These are phyloP conservation scores for Halictus ligatus DNA, from an alignment of 2,888 invertebrate genomes.

Conservation along the genomic window DNA sequence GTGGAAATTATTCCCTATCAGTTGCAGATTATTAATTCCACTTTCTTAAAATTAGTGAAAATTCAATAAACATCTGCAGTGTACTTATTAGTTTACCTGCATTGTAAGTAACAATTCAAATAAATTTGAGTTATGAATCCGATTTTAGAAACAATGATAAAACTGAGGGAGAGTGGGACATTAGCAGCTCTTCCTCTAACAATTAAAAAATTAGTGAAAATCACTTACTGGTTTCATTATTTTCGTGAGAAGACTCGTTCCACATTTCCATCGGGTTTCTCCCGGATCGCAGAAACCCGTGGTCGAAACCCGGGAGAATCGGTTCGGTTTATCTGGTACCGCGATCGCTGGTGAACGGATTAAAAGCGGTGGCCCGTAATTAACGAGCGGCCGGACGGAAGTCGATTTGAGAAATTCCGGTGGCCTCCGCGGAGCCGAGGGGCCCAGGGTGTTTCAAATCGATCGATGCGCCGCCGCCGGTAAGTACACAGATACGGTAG, in stretches of 20 bases:
- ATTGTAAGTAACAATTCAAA: too few relatives aligned
- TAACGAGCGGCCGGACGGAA: slow-evolving; percentile 69
- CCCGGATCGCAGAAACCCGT: not conserved
- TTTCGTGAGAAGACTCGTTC: not conserved
- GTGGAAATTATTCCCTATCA: too few relatives aligned
- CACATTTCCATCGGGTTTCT: not conserved
- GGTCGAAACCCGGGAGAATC: not conserved
- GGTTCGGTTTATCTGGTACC: slow-evolving; percentile 17
- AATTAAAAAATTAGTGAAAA: too few relatives aligned
- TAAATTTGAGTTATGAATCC: too few relatives aligned
- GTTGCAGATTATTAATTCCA: too few relatives aligned
- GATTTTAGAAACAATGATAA: too few relatives aligned
- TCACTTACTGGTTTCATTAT: not conserved
- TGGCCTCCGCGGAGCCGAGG: slow-evolving; percentile 33
- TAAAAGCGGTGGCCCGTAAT: slow-evolving; percentile 56
- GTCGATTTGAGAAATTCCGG: slow-evolving; percentile 76
- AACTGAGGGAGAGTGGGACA: too few relatives aligned
- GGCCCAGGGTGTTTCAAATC: slow-evolving; percentile 39
- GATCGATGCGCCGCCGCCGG: slow-evolving; percentile 35
- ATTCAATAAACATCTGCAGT: too few relatives aligned
- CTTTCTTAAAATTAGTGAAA: too few relatives aligned
- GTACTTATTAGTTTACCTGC: too few relatives aligned
- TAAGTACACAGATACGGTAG: slow-evolving; percentile 76
- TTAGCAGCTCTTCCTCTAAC: too few relatives aligned
- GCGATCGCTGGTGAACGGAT: slow-evolving; percentile 32